Base-by-base conservation (phyloP, 2,797 vertebrate species). In the Myiotriccus ornatus region DNA sequence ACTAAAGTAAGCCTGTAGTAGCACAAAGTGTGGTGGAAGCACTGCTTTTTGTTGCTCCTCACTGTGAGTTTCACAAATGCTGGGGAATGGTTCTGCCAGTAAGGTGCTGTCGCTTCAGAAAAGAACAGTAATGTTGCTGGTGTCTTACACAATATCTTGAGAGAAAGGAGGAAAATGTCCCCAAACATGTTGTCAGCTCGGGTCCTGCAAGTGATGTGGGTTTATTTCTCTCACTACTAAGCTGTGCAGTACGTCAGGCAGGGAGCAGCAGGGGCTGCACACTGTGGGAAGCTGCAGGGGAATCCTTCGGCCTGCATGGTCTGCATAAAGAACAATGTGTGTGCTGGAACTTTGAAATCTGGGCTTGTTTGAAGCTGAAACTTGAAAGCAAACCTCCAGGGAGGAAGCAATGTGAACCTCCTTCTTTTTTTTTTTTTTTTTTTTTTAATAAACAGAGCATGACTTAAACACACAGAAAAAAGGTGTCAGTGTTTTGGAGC, bases 311-410 rank as follows among this genome's bases (percentile, higher is more conserved):
- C 18, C 75, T 50, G 74, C 59, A 4, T 7, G 59, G 89, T 87
- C 68, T 79, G 82, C 67, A 39, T 59, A 85, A 56, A 78, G 79
- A 94, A 19, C 43, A 28, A 28, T 3, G 5, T 1, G 6, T 14
- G 12, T 1, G 3, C 32, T 62, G 59, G 28, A 78, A 94, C 89
- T 95, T 90, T 60, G 89, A 96, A 95, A 96, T 78, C 76, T 73
- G 73, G 55, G 34, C 63, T 88, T 37, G 62, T 96, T 76, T 96
- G 92, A 93, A 91, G 91, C 44, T 73, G 67, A 76, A 84, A 90
- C 87, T 94, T 96, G 83, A 92, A 97, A 96, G 85, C 34, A 86
- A 84, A 76, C 60, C 89, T 93, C 81, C 41, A 76, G 89, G 85
- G 83, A 92, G 43, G 76, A 88, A 93, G 65, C 27, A 62, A 23